Base-by-base conservation (phyloP, 2,888 invertebrate species). In the Cloeon dipterum region DNA sequence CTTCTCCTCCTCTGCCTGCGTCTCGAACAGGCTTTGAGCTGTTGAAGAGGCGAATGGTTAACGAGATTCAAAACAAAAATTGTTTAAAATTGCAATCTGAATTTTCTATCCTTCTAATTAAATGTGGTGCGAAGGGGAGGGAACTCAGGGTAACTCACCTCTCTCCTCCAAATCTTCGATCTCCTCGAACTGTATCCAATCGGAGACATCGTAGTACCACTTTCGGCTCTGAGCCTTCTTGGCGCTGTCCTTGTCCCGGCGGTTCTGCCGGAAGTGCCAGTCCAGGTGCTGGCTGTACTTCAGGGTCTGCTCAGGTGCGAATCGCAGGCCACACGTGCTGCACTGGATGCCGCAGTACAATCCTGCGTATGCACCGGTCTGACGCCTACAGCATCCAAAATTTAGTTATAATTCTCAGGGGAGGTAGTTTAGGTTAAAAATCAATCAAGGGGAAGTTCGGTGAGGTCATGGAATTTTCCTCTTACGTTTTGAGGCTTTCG, bases 221-320 rank as follows among this genome's bases (percentile, higher is more conserved):
- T 74, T 71, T 3, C 93, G 63, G 20, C 76, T 75, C 49, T 79
- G 77, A 0, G 85, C 81, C 36, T 83, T 74, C 10, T 83, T 65
- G 0, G 77, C 74, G 1, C 81, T 78, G 51, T 85, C 85, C 44
- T 86, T 71, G 47, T 86, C 88, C 38, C 77, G 66, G 2, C 88
- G 62, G 61, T 96, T 96, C 57, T 88, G 85, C 1, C 89, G 62
- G 62, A 96, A 96, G 61, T 98, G 98, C 94, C 96, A 96, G 61
- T 98, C 96, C 41, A 96, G 67, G 60, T 99, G 98, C 53, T 86
- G 83, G 48, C 78, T 81, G 58, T 94, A 98, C 42, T 79, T 72
- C 45, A 78, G 77, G 7, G 81, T 83, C 51, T 79, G 77, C 57
- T 86, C 85, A 0, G 83, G 77, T 11, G 83, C 78, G 59, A 96